phyloP scores from a whole-genome alignment of 2,888 invertebrate species.

The Heliconius aoede region DNA sequence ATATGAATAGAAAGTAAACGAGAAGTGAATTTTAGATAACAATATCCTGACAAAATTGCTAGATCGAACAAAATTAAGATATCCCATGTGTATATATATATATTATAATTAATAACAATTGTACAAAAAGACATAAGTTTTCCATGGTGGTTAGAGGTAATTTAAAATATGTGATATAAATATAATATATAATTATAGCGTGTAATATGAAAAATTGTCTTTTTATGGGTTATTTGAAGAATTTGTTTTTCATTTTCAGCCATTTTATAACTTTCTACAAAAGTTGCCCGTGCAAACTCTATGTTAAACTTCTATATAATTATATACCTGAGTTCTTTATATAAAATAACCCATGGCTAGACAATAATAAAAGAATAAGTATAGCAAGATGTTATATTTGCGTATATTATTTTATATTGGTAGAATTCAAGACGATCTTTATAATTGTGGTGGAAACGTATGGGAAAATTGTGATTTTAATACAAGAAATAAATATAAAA shows the following conservation, averaged over 20 bases:
- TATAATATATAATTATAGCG: slow-evolving; percentile 23
- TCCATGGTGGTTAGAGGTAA: slow-evolving; percentile 21
- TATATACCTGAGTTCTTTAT: not conserved
- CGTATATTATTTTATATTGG: slow-evolving; percentile 31
- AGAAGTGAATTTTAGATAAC: not conserved
- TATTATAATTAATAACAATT: slow-evolving; percentile 26
- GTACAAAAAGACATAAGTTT: slow-evolving; percentile 26
- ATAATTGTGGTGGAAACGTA: slow-evolving; percentile 30
- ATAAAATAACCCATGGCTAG: slow-evolving; percentile 17
- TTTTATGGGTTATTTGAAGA: slow-evolving; percentile 15
- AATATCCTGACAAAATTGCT: slow-evolving; percentile 27
- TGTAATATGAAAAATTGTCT: slow-evolving; percentile 22
- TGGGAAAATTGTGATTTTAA: slow-evolving; percentile 41
- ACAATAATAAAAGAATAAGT: not conserved
- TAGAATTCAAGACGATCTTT: slow-evolving; percentile 19
- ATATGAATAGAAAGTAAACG: not conserved
- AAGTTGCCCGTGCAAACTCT: not conserved
- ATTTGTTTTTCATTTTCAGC: not conserved
- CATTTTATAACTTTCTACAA: not conserved
- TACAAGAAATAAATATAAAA: slow-evolving; percentile 36
- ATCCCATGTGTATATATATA: slow-evolving; percentile 32
- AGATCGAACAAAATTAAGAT: slow-evolving; percentile 31
- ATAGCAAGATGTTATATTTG: slow-evolving; percentile 22
- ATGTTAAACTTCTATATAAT: not conserved
- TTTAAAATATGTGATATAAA: slow-evolving; percentile 37